Conservation (phyloP, 2,113 vertebrate species). For the Rousettus leschenaultii region DNA sequence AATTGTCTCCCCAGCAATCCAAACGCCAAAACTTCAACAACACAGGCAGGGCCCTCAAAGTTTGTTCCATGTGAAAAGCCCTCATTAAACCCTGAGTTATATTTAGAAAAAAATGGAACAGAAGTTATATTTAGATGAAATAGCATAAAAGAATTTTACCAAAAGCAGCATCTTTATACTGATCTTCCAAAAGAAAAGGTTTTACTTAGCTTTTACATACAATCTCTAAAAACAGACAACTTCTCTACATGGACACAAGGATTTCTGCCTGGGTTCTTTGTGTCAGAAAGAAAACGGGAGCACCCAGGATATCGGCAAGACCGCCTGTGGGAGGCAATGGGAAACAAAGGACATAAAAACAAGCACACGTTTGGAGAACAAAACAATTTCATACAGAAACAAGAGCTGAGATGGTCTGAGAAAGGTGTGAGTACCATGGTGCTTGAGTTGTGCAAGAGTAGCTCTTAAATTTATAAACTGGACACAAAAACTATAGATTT, state of each 20-base stretch:
- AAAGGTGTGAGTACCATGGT: background rate
- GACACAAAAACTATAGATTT: background rate
- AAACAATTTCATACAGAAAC: background rate
- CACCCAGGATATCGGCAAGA: background rate
- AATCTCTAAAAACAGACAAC: background rate
- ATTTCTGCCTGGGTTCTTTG: background rate
- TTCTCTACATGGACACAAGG: background rate
- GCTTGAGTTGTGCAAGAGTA: background rate
- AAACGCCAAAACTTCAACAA: conserved; percentile 42
- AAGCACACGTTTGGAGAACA: background rate
- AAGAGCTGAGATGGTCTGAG: background rate
- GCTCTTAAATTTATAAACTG: background rate
- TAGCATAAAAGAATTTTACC: conserved; percentile 71
- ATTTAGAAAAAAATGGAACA: conserved; percentile 70
- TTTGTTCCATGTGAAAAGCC: conserved; percentile 55
- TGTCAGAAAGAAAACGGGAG: background rate
- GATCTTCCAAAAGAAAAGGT: conserved; percentile 41
- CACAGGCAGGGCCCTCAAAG: background rate
- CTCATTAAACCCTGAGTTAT: conserved; percentile 71
- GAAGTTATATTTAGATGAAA: conserved; percentile 77
- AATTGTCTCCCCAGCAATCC: background rate
- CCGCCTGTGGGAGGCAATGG: background rate
- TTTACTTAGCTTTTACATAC: conserved; percentile 17
- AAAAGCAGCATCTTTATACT: conserved; percentile 64
- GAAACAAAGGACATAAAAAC: background rate